Evolutionary conservation across 2,113 vertebrate species (phyloP).

Genomic region (Puntigrus tetrazona): DNA sequence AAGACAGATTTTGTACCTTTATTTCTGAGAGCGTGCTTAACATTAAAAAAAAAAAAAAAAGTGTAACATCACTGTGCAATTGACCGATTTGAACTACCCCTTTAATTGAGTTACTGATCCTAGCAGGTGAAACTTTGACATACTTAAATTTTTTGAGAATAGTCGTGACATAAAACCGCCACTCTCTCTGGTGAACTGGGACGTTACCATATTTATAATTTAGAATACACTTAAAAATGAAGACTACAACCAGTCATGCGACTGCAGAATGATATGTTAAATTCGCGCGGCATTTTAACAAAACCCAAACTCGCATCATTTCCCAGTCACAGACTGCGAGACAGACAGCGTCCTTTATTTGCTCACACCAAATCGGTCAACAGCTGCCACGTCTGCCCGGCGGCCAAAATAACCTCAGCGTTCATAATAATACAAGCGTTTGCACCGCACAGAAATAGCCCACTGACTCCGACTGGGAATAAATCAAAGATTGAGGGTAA

Average conservation of each 20-base stretch:
- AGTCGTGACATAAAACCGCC: background rate
- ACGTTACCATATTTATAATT: background rate
- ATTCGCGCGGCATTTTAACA: background rate
- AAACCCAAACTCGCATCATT: constrained; percentile 12
- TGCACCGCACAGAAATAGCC: constrained; percentile 23
- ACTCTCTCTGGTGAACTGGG: background rate
- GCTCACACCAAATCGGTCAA: constrained; percentile 42
- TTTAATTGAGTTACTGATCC: background rate
- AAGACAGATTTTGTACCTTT: too few relatives aligned
- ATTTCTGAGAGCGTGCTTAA: too few relatives aligned
- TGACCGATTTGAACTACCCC: background rate
- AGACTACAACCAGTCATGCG: background rate
- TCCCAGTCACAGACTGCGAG: constrained; percentile 25
- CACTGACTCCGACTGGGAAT: constrained; percentile 17
- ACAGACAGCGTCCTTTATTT: constrained; percentile 20
- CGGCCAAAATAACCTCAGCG: constrained; percentile 2
- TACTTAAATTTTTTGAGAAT: background rate
- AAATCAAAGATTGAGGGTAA: constrained; percentile 38
- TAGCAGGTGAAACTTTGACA: background rate
- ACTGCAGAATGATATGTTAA: constrained; percentile 14
- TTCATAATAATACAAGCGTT: background rate
- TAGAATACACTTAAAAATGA: background rate
- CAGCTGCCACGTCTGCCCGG: constrained; percentile 13
- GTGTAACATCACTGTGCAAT: background rate
- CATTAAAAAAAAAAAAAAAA: too few relatives aligned